Evolutionary conservation across 1,140 invertebrate genomes (phyloP).

Genomic region (Leptoteleia sp.): DNA sequence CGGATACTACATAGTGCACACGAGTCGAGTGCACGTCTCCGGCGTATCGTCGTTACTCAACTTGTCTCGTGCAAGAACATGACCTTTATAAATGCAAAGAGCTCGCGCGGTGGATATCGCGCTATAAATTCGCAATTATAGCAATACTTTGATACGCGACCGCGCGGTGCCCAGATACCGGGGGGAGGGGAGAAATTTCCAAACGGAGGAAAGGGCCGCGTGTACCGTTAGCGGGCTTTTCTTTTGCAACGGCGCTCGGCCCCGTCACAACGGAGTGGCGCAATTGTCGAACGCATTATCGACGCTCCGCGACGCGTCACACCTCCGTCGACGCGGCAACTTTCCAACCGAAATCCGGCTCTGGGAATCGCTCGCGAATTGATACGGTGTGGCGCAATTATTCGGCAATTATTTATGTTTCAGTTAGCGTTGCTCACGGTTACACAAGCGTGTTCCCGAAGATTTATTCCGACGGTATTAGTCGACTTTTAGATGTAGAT

Average conservation of each 20-base stretch:
- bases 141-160: slow-evolving; percentile 41
- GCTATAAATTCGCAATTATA: slow-evolving; percentile 68
- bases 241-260: background rate
- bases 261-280: slow-evolving; percentile 4
- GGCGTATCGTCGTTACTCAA: slow-evolving; percentile 67
- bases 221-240: slow-evolving; percentile 11
- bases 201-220: background rate
- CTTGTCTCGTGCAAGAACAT: slow-evolving; percentile 67
- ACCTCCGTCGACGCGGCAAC: too few relatives aligned
- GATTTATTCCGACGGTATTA: too few relatives aligned
- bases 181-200: slow-evolving; percentile 15
- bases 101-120: slow-evolving; percentile 43
- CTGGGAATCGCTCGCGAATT: background rate
- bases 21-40: slow-evolving; percentile 58
- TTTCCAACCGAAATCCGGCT: slow-evolving; percentile 11
- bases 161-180: too few relatives aligned
- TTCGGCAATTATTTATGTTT: too few relatives aligned
- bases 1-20: slow-evolving; percentile 61
- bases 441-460: too few relatives aligned
- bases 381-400: too few relatives aligned
- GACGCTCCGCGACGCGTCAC: slow-evolving; percentile 16
- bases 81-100: slow-evolving; percentile 68
- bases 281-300: slow-evolving; percentile 16
- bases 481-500: too few relatives aligned
- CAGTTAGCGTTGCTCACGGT: too few relatives aligned